Evolutionary conservation across 1,140 invertebrate genomes (phyloP).

Genomic region (Lasioglossum baleicum): DNA sequence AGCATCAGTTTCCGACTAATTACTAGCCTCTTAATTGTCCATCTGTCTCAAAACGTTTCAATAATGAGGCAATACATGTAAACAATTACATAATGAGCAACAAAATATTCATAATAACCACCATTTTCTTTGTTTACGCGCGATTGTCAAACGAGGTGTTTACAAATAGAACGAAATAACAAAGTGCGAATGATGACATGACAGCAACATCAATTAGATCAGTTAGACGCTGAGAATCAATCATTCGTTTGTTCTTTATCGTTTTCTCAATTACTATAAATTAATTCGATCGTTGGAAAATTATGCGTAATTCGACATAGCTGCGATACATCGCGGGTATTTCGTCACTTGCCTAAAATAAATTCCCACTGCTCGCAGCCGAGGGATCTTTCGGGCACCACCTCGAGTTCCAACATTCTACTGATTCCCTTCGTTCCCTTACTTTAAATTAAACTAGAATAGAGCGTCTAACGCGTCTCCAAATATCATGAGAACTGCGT

Average conservation of each 20-base stretch:
- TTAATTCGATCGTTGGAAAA: conserved; percentile 27
- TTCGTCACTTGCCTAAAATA: conserved; percentile 90
- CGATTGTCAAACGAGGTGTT: conserved; percentile 70
- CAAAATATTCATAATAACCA: conserved; percentile 33
- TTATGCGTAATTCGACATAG: conserved; percentile 60
- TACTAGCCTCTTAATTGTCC: too few species aligned
- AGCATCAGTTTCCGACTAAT: too few species aligned
- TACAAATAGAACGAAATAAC: conserved; percentile 51
- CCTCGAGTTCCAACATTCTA: conserved; percentile 96
- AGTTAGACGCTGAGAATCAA: too few species aligned
- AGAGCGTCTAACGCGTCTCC: conserved; percentile 56
- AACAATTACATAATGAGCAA: conserved; percentile 70
- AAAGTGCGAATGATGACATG: too few species aligned
- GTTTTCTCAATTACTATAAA: too few species aligned
- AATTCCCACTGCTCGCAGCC: conserved; percentile 99
- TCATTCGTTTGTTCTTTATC: too few species aligned
- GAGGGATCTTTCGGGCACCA: conserved; percentile 95
- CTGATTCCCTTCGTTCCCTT: conserved; percentile 19
- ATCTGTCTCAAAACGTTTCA: too few species aligned
- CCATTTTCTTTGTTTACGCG: conserved; percentile 71
- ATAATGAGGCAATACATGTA: too few species aligned
- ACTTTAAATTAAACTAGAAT: conserved; percentile 47
- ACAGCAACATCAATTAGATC: too few species aligned
- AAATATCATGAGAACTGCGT: conserved; percentile 73
- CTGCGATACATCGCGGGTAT: conserved; percentile 54